Percentiles rank a stretch among this genome's conserved stretches.
These are phyloP conservation scores for Trematomus bernacchii DNA, from an alignment of 2,797 vertebrate species.

Conservation along the genomic window DNA sequence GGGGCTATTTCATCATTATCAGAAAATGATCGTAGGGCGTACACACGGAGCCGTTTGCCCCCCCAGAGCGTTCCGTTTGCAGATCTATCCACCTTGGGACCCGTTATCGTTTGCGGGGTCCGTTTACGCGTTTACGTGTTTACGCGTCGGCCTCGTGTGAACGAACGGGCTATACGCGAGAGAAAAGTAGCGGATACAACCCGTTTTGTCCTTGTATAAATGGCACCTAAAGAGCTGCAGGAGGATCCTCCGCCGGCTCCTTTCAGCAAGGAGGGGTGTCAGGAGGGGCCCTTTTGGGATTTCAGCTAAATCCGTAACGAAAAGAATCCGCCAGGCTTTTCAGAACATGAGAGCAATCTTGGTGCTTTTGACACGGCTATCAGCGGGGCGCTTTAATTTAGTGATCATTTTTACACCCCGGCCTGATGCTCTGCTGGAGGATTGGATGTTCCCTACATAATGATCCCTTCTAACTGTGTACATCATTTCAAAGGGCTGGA, in stretches of 20 bases:
- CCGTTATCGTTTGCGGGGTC: too few relatives aligned
- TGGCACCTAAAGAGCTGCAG: constrained; percentile 9
- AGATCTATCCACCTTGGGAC: too few relatives aligned
- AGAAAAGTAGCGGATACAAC: too few relatives aligned
- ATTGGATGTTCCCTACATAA: constrained; percentile 26
- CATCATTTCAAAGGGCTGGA: constrained; percentile 51
- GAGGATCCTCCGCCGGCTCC: constrained; percentile 50
- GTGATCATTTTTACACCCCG: constrained; percentile 51
- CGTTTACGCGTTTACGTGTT: too few relatives aligned
- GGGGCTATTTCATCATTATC: too few relatives aligned
- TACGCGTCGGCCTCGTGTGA: too few relatives aligned
- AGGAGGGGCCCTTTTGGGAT: constrained; percentile 26
- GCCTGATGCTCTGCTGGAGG: constrained; percentile 32
- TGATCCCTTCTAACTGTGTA: constrained; percentile 45
- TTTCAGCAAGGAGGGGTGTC: constrained; percentile 38
- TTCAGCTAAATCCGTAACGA: constrained; percentile 21
- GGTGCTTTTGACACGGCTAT: constrained; percentile 36
- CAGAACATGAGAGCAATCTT: constrained; percentile 31
- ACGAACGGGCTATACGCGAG: too few relatives aligned
- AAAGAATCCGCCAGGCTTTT: constrained; percentile 36
- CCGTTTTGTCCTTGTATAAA: too few relatives aligned
- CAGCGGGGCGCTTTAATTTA: constrained; percentile 53
- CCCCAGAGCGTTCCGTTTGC: too few relatives aligned
- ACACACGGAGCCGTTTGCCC: too few relatives aligned
- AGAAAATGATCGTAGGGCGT: too few relatives aligned